A percentile compares a stretch with the other conserved stretches of the same genome.
Evolutionary conservation across 2,113 vertebrate genomes (phyloP).

Genomic region (Chloropsis hardwickii): DNA sequence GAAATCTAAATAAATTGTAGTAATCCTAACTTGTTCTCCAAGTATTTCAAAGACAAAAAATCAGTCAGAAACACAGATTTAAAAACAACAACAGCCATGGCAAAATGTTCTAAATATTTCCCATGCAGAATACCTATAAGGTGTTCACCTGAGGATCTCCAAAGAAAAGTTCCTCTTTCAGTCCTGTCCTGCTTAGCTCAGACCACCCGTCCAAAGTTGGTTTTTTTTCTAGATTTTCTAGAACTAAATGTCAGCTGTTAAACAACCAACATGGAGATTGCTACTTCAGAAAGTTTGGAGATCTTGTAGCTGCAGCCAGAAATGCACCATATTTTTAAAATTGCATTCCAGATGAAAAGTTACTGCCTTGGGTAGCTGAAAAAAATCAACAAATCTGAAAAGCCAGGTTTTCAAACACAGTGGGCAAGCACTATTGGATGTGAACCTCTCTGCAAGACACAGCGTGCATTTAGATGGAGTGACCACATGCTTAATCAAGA

Average conservation of each 20-base stretch:
- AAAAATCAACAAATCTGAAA: background rate
- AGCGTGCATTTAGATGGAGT: background rate
- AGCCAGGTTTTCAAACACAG: background rate
- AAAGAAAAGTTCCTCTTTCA: background rate
- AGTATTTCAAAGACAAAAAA: constrained; percentile 18
- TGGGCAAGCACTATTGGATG: background rate
- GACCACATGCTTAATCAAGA: background rate
- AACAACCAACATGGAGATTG: background rate
- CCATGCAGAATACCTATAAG: background rate
- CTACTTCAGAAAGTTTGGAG: background rate
- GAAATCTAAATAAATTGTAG: background rate
- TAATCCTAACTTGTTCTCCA: background rate
- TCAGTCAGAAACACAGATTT: background rate
- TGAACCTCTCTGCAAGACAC: background rate
- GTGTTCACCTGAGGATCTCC: background rate
- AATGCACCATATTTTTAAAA: background rate
- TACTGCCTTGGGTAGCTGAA: background rate
- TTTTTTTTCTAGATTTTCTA: background rate
- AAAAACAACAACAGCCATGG: background rate
- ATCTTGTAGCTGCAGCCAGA: background rate
- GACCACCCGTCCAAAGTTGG: background rate
- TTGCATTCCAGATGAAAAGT: background rate
- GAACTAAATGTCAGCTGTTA: background rate
- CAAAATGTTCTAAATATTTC: background rate
- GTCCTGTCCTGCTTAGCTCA: background rate